Conservation (phyloP, 2,113 vertebrate genomes). For the Sorex fumeus region DNA sequence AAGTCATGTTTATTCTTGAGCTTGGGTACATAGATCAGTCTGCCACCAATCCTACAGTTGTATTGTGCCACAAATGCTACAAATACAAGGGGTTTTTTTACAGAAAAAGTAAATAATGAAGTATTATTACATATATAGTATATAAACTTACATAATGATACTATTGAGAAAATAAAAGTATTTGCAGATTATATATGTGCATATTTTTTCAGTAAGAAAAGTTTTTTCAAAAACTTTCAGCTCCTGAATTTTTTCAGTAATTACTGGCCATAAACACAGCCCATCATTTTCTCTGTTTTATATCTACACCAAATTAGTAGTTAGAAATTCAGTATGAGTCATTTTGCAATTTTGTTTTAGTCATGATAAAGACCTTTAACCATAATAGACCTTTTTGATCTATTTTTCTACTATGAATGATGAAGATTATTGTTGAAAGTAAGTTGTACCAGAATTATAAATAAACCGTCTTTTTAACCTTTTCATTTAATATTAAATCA, state of each 20-base stretch:
- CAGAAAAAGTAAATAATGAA: slow-evolving; percentile 64
- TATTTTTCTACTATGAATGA: slow-evolving; percentile 52
- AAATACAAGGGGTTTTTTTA: neutral
- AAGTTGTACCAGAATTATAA: slow-evolving; percentile 60
- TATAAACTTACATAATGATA: slow-evolving; percentile 21
- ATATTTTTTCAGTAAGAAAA: slow-evolving; percentile 23
- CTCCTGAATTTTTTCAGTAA: slow-evolving; percentile 55
- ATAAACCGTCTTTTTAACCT: slow-evolving; percentile 18
- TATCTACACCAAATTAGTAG: neutral
- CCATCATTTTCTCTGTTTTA: neutral
- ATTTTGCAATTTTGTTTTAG: slow-evolving; percentile 67
- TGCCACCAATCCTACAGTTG: neutral
- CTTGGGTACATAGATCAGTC: neutral
- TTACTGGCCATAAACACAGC: neutral
- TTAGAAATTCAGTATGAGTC: slow-evolving; percentile 21
- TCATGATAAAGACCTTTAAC: neutral
- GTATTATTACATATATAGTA: slow-evolving; percentile 54
- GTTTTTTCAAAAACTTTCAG: slow-evolving; percentile 34
- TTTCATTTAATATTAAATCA: slow-evolving; percentile 45
- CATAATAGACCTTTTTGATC: slow-evolving; percentile 18
- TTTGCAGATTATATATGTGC: slow-evolving; percentile 67
- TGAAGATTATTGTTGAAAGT: slow-evolving; percentile 47
- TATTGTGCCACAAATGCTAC: neutral
- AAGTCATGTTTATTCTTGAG: slow-evolving; percentile 1
- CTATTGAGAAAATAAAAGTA: slow-evolving; percentile 46